Base-by-base conservation (phyloP, 2,888 invertebrate genomes). In the Trilocha varians region DNA sequence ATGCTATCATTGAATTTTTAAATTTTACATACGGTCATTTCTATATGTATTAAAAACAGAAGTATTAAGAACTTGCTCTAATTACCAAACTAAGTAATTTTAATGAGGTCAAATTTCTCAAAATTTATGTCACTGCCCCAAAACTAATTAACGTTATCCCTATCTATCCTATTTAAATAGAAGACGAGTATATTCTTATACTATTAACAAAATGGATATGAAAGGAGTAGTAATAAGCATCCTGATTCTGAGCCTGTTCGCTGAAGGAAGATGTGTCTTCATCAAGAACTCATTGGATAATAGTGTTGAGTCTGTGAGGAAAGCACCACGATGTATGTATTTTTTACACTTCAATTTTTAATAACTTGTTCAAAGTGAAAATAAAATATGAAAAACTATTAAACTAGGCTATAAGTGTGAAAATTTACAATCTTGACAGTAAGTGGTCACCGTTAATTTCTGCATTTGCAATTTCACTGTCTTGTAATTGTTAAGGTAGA, bases 281-380 rank as follows among this genome's bases (percentile, higher is more conserved):
- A 32, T 38, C 9, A 38, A 32, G 25, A 25, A 25, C 11, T 33
- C 38, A 4, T 51, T 60, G 11, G 69, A 68, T 13, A 68, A 64
- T 2, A 76, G 73, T 0, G 44, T 78, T 25, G 66, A 59, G 41
- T 71, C 62, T 14, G 75, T 84, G 1, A 74, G 62, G 33, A 84
- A 84, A 54, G 71, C 83, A 9, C 70, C 78, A 1, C 60, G 83
- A 66, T 74, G 83, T 84, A 63, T 77, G 82, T 74, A 57, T 8
- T 17, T 14, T 16, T 13, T 37, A 38, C 25, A 33, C 17, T 17
- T 16, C 4, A 16, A 2, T 3, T 16, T 25, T 13, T 38, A 17
- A 13, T 17, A 16, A 13, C 36, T n/a, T n/a, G n/a, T n/a, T n/a
- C n/a, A n/a, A n/a, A n/a, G n/a, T n/a, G n/a, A n/a, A n/a, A n/a